Evolutionary conservation across 2,888 invertebrate species (phyloP).

Genomic region (Pandemis cinnamomeana): DNA sequence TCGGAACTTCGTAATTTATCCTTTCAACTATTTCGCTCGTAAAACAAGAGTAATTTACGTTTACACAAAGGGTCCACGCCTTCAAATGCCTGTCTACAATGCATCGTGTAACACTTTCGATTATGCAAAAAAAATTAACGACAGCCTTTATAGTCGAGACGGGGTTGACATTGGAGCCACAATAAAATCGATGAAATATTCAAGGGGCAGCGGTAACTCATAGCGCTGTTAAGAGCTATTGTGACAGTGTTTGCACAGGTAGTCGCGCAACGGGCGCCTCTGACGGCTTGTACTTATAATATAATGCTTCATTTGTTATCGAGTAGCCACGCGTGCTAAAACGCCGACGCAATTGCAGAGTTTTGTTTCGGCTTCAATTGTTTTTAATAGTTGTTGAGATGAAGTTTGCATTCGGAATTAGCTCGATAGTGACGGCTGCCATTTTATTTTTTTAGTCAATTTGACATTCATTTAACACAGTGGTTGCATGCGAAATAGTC

Average conservation of each 20-base stretch:
- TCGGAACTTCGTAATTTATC: conserved; percentile 34
- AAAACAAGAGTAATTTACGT: conserved; percentile 31
- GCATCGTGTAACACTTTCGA: conserved; percentile 64
- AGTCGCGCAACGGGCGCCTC: conserved; percentile 58
- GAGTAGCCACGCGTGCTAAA: conserved; percentile 30
- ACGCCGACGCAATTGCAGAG: conserved; percentile 24
- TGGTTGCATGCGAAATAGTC: too few relatives aligned
- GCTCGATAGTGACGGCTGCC: background rate
- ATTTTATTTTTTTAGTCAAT: too few relatives aligned
- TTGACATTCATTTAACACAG: too few relatives aligned
- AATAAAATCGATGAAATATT: conserved; percentile 85
- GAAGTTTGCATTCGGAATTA: background rate
- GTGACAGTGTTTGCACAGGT: conserved; percentile 73
- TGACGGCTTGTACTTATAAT: conserved; percentile 17
- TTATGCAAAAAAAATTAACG: conserved; percentile 69
- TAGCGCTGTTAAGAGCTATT: conserved; percentile 67
- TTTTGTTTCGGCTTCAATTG: background rate
- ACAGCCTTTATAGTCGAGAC: conserved; percentile 78
- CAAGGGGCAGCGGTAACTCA: conserved; percentile 77
- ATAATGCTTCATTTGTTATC: conserved; percentile 32
- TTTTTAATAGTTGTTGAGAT: background rate
- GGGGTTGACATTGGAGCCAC: conserved; percentile 82
- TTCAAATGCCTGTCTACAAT: conserved; percentile 48
- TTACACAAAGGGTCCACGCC: conserved; percentile 33
- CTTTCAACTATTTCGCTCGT: conserved; percentile 22